phyloP scores from a whole-genome alignment of 2,797 vertebrate species.

The Hippopotamyrus pictus region DNA sequence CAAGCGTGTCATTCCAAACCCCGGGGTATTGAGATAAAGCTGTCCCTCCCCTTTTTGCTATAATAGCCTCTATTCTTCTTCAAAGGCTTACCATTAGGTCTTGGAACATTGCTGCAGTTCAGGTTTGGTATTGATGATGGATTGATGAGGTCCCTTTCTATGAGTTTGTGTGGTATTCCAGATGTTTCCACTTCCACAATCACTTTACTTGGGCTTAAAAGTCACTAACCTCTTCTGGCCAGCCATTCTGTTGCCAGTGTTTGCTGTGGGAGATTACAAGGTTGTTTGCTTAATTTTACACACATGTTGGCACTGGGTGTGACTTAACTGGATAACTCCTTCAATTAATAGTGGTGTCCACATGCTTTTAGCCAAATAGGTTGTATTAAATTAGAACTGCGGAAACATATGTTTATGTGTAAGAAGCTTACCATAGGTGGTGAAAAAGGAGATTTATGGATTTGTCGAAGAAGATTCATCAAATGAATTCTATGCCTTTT shows the following conservation, averaged over 20 bases:
- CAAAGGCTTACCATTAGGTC: background rate
- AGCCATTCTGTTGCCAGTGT: background rate
- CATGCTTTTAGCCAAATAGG: background rate
- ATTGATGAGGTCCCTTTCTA: background rate
- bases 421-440: constrained; percentile 10
- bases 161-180: background rate
- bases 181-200: background rate
- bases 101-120: background rate
- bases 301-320: background rate
- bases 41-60: background rate
- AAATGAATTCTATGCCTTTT: constrained; percentile 22
- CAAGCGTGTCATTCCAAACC: background rate
- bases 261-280: background rate
- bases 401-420: background rate
- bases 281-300: background rate
- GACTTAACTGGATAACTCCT: background rate
- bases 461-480: constrained; percentile 21
- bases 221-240: background rate
- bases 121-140: background rate
- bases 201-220: background rate
- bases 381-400: background rate
- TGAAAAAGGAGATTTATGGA: constrained; percentile 9
- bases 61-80: background rate
- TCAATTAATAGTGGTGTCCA: background rate
- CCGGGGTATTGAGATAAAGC: background rate